These are phyloP conservation scores for Tenebrio molitor DNA, from an alignment of 1,140 invertebrate species.

Conservation along the genomic window DNA sequence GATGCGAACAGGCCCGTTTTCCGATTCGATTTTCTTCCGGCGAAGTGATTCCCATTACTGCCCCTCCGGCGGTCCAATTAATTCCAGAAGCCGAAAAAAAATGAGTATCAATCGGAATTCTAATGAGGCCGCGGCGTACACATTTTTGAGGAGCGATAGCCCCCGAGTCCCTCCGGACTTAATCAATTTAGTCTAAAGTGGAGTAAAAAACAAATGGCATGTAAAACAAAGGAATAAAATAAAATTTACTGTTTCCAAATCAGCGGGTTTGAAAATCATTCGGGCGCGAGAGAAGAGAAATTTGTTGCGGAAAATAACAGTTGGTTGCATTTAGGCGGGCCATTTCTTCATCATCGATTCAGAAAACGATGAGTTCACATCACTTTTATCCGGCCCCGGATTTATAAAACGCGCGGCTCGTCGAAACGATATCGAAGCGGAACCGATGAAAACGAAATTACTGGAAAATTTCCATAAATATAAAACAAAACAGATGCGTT, in stretches of 20 bases:
- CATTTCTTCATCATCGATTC: conserved; percentile 47
- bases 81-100: no score
- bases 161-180: conserved; percentile 40
- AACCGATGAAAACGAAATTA: conserved; percentile 27
- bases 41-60: no score
- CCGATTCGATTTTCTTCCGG: no score
- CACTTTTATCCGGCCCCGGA: conserved; percentile 21
- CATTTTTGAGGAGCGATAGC: conserved; percentile 10
- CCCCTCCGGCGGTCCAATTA: no score
- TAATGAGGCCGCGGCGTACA: background rate
- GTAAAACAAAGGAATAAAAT: conserved; percentile 58
- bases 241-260: conserved; percentile 58
- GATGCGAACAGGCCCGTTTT: no score
- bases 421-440: conserved; percentile 27
- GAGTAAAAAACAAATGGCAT: conserved; percentile 55
- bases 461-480: conserved; percentile 10
- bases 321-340: conserved; percentile 47
- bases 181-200: conserved; percentile 48
- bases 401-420: conserved; percentile 2
- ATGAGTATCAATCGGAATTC: conserved; percentile 17
- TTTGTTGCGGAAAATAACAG: conserved; percentile 55
- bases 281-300: conserved; percentile 46
- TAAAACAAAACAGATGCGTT: conserved; percentile 1
- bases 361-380: conserved; percentile 38
- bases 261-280: conserved; percentile 53